A percentile compares a stretch with the other conserved stretches of the same genome.
These are phyloP conservation scores for Selene dorsalis DNA, from an alignment of 2,797 vertebrate genomes.

Conservation along the genomic window DNA sequence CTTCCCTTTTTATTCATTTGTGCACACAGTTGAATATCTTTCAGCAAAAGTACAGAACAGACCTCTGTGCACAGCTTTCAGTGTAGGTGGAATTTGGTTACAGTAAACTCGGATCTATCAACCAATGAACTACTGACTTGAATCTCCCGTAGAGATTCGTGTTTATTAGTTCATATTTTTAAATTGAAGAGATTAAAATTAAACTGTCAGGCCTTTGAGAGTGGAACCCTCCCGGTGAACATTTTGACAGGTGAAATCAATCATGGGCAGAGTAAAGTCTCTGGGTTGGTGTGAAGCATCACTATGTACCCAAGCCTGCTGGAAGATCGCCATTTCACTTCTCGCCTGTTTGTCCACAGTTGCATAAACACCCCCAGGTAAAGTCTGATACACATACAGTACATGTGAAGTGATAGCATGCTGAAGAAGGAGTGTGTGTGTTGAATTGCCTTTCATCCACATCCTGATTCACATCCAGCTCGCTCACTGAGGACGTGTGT, in stretches of 20 bases:
- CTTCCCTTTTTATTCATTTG: neutral
- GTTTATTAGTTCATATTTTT: slow-evolving; percentile 62
- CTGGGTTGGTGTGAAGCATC: slow-evolving; percentile 61
- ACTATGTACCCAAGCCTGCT: slow-evolving; percentile 58
- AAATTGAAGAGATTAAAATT: slow-evolving; percentile 63
- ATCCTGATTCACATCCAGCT: slow-evolving; percentile 43
- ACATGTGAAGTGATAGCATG: slow-evolving; percentile 65
- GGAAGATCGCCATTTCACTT: slow-evolving; percentile 73
- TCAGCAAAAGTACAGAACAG: slow-evolving; percentile 7
- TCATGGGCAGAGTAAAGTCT: slow-evolving; percentile 61
- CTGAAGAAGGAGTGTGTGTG: slow-evolving; percentile 59
- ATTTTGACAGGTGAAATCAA: slow-evolving; percentile 80
- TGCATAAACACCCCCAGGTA: slow-evolving; percentile 72
- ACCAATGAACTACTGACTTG: slow-evolving; percentile 47
- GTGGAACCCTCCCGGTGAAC: slow-evolving; percentile 72
- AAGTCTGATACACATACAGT: slow-evolving; percentile 51
- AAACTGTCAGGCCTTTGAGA: slow-evolving; percentile 58
- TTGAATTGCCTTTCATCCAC: slow-evolving; percentile 38
- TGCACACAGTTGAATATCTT: slow-evolving; percentile 11
- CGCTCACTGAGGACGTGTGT: slow-evolving; percentile 25
- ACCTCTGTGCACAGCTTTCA: slow-evolving; percentile 30
- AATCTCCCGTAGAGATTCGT: slow-evolving; percentile 26
- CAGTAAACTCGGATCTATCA: slow-evolving; percentile 38
- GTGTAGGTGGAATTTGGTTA: slow-evolving; percentile 5
- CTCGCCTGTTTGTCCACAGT: slow-evolving; percentile 63